phyloP scores from a whole-genome alignment of 2,113 vertebrate genomes.

The Pygoscelis antarcticus region DNA sequence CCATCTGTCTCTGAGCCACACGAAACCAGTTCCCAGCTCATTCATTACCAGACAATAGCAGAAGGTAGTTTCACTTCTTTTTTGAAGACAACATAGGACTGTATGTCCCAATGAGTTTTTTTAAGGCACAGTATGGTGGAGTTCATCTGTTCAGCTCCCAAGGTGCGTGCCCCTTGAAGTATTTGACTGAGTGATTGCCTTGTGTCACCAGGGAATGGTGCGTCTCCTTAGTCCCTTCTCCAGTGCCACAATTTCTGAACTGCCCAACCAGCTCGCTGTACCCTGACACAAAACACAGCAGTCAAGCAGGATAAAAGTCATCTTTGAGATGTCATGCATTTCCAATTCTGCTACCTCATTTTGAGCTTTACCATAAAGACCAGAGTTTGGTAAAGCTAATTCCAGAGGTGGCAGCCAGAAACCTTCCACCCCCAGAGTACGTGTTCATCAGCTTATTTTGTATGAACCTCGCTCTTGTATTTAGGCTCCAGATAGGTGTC shows the following conservation, averaged over 20 bases:
- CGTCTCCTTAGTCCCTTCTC: background rate
- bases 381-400: background rate
- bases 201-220: background rate
- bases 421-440: background rate
- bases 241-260: background rate
- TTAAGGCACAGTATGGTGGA: background rate
- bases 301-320: accelerated
- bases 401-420: background rate
- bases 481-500: background rate
- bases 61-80: background rate
- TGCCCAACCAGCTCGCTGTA: background rate
- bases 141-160: background rate
- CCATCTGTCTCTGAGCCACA: background rate
- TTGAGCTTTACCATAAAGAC: background rate
- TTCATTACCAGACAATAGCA: background rate
- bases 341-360: background rate
- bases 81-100: background rate
- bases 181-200: background rate
- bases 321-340: background rate
- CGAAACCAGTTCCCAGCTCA: background rate
- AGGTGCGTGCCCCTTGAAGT: background rate
- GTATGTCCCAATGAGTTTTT: background rate
- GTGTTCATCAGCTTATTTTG: background rate
- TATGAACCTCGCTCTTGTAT: background rate
- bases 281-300: background rate